These are phyloP conservation scores for Drosophila sordidula DNA, from an alignment of 2,888 invertebrate species.

Conservation along the genomic window DNA sequence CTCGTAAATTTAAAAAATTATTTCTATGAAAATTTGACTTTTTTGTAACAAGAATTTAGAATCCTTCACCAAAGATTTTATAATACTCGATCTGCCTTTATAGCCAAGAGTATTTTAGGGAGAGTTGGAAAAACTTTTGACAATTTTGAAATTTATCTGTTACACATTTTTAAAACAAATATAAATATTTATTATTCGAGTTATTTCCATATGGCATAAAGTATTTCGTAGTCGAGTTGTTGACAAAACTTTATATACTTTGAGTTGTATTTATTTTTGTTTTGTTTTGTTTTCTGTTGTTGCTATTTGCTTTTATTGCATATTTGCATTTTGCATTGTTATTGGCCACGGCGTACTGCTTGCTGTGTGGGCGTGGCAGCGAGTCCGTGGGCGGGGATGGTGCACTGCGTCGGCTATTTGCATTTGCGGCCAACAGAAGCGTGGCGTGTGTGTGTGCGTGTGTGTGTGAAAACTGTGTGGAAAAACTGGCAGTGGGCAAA, in stretches of 20 bases:
- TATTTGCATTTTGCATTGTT: conserved; percentile 78
- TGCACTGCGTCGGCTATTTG: conserved; percentile 54
- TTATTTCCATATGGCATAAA: background rate
- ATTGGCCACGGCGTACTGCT: conserved; percentile 54
- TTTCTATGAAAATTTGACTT: too few species aligned
- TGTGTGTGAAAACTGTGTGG: conserved; percentile 25
- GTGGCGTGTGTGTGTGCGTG: conserved; percentile 12
- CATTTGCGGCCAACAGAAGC: conserved; percentile 57
- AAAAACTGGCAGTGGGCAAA: conserved; percentile 21
- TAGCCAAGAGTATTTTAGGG: too few species aligned
- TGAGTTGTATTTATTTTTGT: conserved; percentile 12
- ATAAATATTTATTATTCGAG: background rate
- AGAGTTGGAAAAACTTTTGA: too few species aligned
- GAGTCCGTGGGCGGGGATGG: background rate
- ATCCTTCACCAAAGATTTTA: too few species aligned
- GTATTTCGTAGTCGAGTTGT: conserved; percentile 27
- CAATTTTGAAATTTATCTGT: too few species aligned
- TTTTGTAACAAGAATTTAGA: too few species aligned
- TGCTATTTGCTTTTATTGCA: conserved; percentile 69
- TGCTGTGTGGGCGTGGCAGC: conserved; percentile 44
- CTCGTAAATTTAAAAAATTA: too few species aligned
- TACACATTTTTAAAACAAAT: background rate
- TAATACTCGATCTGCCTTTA: too few species aligned
- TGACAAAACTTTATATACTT: background rate
- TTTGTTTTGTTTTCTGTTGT: conserved; percentile 28